Percentiles rank a stretch among this genome's conserved stretches.
phyloP scores from a whole-genome alignment of 2,113 vertebrate genomes.

The Hystrix brachyura region DNA sequence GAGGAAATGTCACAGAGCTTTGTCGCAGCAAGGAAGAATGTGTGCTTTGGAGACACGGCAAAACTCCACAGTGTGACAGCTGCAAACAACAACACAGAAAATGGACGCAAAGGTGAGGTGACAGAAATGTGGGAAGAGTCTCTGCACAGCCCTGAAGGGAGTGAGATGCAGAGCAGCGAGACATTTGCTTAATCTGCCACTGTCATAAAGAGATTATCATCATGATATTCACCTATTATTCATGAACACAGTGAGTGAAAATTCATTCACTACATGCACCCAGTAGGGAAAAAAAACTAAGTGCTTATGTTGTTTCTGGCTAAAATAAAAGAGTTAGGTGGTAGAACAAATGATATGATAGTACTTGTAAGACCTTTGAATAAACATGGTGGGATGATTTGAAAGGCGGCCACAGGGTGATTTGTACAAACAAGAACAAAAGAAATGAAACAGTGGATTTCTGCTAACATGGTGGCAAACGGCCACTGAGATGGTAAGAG shows the following conservation, averaged over 20 bases:
- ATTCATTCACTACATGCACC: not conserved
- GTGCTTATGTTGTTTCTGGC: no score
- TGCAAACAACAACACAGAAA: rapidly evolving
- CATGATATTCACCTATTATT: no score
- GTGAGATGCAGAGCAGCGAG: not conserved
- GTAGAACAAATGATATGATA: not conserved
- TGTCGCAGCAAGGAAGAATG: not conserved
- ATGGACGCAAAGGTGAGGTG: rapidly evolving
- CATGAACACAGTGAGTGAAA: not conserved
- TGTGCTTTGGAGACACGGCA: rapidly evolving
- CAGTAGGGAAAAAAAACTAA: not conserved
- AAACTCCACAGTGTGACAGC: no score
- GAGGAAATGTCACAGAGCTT: not conserved
- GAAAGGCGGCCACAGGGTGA: not conserved
- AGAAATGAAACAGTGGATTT: not conserved
- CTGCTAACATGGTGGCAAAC: not conserved
- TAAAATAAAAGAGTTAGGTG: not conserved
- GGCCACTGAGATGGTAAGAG: not conserved
- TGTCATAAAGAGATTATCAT: not conserved
- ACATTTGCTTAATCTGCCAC: not conserved
- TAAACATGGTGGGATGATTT: not conserved
- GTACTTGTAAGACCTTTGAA: not conserved
- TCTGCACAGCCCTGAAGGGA: no score
- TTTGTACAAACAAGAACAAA: not conserved
- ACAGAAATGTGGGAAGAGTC: rapidly evolving